These are phyloP conservation scores for Troglohyphantes excavatus DNA, from an alignment of 2,888 invertebrate genomes.

Conservation along the genomic window DNA sequence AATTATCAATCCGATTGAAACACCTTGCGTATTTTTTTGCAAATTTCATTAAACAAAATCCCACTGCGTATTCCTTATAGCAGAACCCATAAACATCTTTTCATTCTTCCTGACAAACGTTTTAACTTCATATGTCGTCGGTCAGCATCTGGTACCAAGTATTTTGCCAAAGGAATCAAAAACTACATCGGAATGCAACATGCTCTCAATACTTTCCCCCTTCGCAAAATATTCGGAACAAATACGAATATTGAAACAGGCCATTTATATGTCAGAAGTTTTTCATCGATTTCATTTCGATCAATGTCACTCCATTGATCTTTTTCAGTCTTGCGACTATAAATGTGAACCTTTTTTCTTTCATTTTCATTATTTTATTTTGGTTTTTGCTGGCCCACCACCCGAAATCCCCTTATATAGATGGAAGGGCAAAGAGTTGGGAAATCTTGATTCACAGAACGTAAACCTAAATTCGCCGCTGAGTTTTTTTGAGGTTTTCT, in stretches of 20 bases:
- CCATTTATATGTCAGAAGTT: constrained; percentile 76
- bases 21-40: neutral
- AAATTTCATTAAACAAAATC: neutral
- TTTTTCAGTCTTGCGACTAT: constrained; percentile 61
- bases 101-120: constrained; percentile 9
- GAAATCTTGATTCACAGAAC: constrained; percentile 42
- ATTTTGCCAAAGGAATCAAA: constrained; percentile 65
- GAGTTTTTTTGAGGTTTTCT: no score
- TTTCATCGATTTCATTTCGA: constrained; percentile 74
- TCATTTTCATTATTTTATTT: constrained; percentile 3
- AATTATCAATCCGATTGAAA: neutral
- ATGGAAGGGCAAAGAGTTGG: constrained; percentile 23
- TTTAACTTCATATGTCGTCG: constrained; percentile 24
- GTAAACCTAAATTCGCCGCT: neutral
- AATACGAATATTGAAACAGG: constrained; percentile 74
- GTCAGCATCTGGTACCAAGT: constrained; percentile 61
- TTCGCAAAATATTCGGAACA: constrained; percentile 55
- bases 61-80: neutral
- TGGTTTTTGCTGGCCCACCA: constrained; percentile 9
- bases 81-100: constrained; percentile 19
- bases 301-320: constrained; percentile 75
- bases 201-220: constrained; percentile 58
- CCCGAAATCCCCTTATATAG: constrained; percentile 38
- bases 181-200: constrained; percentile 63
- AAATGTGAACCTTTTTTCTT: constrained; percentile 54